phyloP scores from a whole-genome alignment of 1,140 invertebrate species.

The Drosophila seguyi region DNA sequence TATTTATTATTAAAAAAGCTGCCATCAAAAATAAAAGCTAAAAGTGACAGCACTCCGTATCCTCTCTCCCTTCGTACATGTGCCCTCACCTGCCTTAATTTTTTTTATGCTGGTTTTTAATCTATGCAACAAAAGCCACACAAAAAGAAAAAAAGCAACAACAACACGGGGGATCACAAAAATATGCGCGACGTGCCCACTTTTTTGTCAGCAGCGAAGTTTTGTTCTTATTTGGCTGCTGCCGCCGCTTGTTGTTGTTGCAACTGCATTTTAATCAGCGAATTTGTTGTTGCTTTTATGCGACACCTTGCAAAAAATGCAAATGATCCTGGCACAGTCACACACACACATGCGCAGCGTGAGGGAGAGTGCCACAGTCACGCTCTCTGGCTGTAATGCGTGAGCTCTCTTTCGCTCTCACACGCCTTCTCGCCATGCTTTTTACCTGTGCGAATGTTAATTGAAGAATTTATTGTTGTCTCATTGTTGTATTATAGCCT shows the following conservation, averaged over 20 bases:
- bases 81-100: slow-evolving; percentile 19
- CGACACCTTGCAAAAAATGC: slow-evolving; percentile 80
- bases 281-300: slow-evolving; percentile 35
- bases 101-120: slow-evolving; percentile 59
- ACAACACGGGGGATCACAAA: slow-evolving; percentile 41
- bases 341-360: slow-evolving; percentile 21
- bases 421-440: slow-evolving; percentile 53
- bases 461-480: slow-evolving; percentile 83
- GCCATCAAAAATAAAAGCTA: background rate
- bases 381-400: slow-evolving; percentile 33
- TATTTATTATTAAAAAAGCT: background rate
- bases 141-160: slow-evolving; percentile 39
- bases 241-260: slow-evolving; percentile 27
- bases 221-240: slow-evolving; percentile 43
- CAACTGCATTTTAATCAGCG: slow-evolving; percentile 49
- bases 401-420: slow-evolving; percentile 6
- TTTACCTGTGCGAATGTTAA: slow-evolving; percentile 82
- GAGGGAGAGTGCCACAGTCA: slow-evolving; percentile 20
- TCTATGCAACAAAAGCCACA: slow-evolving; percentile 63
- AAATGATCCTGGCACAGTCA: slow-evolving; percentile 74
- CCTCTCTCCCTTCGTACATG: background rate
- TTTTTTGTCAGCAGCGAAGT: slow-evolving; percentile 67
- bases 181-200: slow-evolving; percentile 81
- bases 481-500: slow-evolving; percentile 80
- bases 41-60: slow-evolving; percentile 2